These are phyloP conservation scores for Calcarius lapponicus DNA, from an alignment of 2,797 vertebrate species.

Conservation along the genomic window DNA sequence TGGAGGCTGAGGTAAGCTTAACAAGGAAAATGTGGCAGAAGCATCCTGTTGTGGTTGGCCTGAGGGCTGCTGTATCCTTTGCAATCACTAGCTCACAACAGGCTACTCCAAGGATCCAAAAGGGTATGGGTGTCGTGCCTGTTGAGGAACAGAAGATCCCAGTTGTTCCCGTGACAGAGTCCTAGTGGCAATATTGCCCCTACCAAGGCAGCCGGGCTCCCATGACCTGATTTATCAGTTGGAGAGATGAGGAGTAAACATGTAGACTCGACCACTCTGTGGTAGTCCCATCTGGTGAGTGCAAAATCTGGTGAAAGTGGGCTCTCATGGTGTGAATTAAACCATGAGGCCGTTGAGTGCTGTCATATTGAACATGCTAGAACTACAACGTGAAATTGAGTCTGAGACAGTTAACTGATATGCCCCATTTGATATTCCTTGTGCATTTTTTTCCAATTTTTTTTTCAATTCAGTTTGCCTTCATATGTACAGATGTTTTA, in stretches of 20 bases:
- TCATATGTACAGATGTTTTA: neutral
- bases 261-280: neutral
- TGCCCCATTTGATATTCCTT: neutral
- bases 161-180: fast-evolving
- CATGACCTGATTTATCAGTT: neutral
- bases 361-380: neutral
- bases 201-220: neutral
- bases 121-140: fast-evolving
- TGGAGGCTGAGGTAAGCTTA: neutral
- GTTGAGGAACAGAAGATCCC: neutral
- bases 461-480: neutral
- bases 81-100: neutral
- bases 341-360: neutral
- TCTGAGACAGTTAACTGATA: neutral
- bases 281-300: neutral
- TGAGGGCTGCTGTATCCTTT: neutral
- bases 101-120: neutral
- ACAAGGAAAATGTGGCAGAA: neutral
- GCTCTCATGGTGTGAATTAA: neutral
- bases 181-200: neutral
- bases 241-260: neutral
- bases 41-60: neutral
- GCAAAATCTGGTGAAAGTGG: neutral
- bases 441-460: neutral
- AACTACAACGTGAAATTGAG: neutral